Conservation (phyloP, 2,888 invertebrate species). For the Sericinus montela region DNA sequence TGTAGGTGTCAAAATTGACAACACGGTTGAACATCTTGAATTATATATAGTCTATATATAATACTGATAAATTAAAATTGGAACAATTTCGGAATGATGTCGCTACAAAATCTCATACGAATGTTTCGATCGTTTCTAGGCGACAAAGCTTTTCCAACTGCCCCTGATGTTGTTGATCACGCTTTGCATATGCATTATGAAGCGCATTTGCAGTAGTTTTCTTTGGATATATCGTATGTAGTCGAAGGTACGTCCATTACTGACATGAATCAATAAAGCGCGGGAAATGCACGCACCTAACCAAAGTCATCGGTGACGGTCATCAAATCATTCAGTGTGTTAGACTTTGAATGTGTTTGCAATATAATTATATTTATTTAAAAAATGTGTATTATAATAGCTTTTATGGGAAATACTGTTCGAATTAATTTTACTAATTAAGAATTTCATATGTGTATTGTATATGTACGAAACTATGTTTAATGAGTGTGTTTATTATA, state of each 20-base stretch:
- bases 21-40: background rate
- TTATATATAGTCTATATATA: background rate
- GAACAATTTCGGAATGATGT: background rate
- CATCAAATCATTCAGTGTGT: slow-evolving; percentile 22
- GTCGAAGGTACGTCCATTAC: slow-evolving; percentile 79
- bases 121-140: slow-evolving; percentile 78
- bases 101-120: slow-evolving; percentile 52
- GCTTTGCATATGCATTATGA: slow-evolving; percentile 81
- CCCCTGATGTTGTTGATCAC: slow-evolving; percentile 81
- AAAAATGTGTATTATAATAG: no score
- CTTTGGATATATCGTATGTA: slow-evolving; percentile 80
- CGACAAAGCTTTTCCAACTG: slow-evolving; percentile 78
- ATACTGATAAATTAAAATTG: background rate
- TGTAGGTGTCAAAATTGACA: slow-evolving; percentile 9
- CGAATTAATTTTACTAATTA: background rate
- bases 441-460: background rate
- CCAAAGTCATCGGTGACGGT: slow-evolving; percentile 57
- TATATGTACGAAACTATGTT: slow-evolving; percentile 23
- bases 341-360: no score
- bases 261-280: slow-evolving; percentile 59
- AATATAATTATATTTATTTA: background rate
- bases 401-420: background rate
- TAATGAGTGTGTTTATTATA: background rate
- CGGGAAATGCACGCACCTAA: slow-evolving; percentile 54
- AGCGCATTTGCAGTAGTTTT: slow-evolving; percentile 81